phyloP scores from a whole-genome alignment of 2,797 vertebrate species.

The Neomorphus geoffroyi region DNA sequence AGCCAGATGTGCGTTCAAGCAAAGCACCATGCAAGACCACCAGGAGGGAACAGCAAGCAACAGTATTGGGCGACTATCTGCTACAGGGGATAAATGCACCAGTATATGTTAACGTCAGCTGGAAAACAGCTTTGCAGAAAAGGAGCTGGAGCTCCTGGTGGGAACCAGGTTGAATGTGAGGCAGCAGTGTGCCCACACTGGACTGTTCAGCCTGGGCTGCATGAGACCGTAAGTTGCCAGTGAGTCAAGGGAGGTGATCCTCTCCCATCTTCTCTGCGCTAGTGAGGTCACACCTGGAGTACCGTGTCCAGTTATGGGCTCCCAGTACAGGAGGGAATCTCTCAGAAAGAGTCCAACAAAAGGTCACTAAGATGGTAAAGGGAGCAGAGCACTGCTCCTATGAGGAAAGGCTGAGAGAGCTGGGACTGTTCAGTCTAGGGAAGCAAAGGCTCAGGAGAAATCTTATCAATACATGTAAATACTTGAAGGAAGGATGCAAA shows the following conservation, averaged over 20 bases:
- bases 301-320: too few species aligned
- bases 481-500: too few species aligned
- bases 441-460: background rate
- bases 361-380: background rate
- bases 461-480: background rate
- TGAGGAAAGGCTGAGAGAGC: background rate
- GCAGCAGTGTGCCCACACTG: background rate
- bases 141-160: background rate
- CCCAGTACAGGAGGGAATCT: background rate
- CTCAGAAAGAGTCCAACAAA: background rate
- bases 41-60: background rate
- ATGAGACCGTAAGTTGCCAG: too few species aligned
- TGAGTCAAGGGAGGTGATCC: background rate
- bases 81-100: background rate
- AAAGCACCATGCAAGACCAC: background rate
- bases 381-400: background rate
- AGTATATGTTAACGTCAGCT: background rate
- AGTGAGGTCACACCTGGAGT: background rate
- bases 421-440: too few species aligned
- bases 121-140: background rate
- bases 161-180: background rate
- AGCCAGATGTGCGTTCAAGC: background rate
- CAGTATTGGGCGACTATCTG: background rate
- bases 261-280: background rate
- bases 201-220: background rate